Evolutionary conservation across 2,113 vertebrate genomes (phyloP), one percentile per base, ranked within the genome.

Genomic region (Ailuropoda melanoleuca): DNA sequence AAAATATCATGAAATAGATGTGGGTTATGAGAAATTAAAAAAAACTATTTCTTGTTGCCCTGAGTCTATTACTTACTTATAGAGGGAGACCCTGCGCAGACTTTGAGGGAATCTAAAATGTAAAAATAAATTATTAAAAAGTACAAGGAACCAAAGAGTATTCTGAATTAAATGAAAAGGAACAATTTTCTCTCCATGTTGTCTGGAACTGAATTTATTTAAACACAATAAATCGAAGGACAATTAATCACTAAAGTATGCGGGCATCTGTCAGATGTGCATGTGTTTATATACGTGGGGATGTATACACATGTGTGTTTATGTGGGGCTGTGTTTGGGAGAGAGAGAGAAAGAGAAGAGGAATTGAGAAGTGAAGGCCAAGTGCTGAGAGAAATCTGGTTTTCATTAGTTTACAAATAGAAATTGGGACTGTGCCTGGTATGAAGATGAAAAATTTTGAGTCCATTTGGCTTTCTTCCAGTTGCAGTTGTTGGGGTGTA

Each of bases 1-100:
- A 88, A 93, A 88, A 70, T 80, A 93, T 50, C 64, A 91, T 78
- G 83, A 93, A 97, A 60, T 19, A 64, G 26, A 50, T 34, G 4
- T 17, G 34, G 18, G 15, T 58, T 78, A 87, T 23, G 83, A 70
- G 83, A 90, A 95, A 90, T 58, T 29, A 77, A 78, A 77, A 78
- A 17, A 39, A 18, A 19, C 12, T 24, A 74, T 48, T 74, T 85
- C 37, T 81, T 72, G 6, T 82, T 91, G 56, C 5, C 50, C 39
- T 53, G 55, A 89, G 68, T 66, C 37, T 93, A n/a, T 50, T 68
- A 66, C 29, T 75, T 62, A 62, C 46, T 90, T 60, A 50, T 1
- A 86, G 15, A 74, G 34, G 13, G 19, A 82, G 46, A 8, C 17
- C 17, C 14, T 75, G 8, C 74, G 17, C 24, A 84, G 31, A 92